A percentile compares a stretch with the other conserved stretches of the same genome.
Evolutionary conservation across 2,888 invertebrate species (phyloP).

Genomic region (Eupithecia pulchellata): DNA sequence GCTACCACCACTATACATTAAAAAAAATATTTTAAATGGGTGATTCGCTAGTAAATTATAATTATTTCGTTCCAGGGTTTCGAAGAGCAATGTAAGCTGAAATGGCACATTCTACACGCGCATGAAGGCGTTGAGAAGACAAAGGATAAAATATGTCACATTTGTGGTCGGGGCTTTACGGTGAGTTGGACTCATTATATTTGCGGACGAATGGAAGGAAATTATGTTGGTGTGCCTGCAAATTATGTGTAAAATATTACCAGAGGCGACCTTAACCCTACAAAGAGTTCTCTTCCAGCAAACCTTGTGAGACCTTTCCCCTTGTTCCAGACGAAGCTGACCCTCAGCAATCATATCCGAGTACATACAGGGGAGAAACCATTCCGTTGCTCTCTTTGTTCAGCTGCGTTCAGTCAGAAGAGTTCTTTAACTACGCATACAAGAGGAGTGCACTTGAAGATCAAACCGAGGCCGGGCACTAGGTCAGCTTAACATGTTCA

Average conservation of each 20-base stretch:
- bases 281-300: no score
- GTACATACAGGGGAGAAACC: conserved; percentile 62
- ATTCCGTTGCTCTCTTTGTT: conserved; percentile 50
- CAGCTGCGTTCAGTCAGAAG: conserved; percentile 49
- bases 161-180: conserved; percentile 57
- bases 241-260: no score
- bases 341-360: conserved; percentile 52
- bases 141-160: conserved; percentile 57
- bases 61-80: conserved; percentile 27
- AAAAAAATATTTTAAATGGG: no score
- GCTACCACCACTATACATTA: no score
- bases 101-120: conserved; percentile 48
- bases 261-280: no score
- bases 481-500: not conserved
- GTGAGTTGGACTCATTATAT: conserved; percentile 47
- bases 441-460: conserved; percentile 35
- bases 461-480: conserved; percentile 28
- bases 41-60: not conserved
- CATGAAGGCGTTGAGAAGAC: conserved; percentile 49
- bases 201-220: no score
- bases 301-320: no score
- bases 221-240: no score
- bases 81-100: conserved; percentile 25
- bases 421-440: conserved; percentile 47
- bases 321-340: conserved; percentile 46